These are phyloP conservation scores for Melanostigma gelatinosum DNA, from an alignment of 2,113 vertebrate genomes.

Conservation along the genomic window DNA sequence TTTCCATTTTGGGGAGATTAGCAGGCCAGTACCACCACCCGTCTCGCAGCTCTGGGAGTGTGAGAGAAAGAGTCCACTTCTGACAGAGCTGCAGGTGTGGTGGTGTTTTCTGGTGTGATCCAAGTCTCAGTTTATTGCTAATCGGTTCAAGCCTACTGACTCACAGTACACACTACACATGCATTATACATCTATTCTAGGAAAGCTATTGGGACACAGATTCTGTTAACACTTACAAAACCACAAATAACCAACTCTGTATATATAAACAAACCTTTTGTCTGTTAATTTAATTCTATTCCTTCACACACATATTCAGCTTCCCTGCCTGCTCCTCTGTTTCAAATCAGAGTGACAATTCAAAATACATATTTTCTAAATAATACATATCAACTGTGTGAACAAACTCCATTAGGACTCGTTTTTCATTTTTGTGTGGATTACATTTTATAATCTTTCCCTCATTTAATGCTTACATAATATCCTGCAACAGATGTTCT, in stretches of 20 bases:
- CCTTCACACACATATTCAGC: not conserved
- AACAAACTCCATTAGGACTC: conserved; percentile 9
- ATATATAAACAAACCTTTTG: not conserved
- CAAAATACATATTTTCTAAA: not conserved
- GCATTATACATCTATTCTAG: not conserved
- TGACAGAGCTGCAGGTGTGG: too few species aligned
- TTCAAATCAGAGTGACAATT: not conserved
- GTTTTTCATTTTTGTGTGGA: conserved; percentile 46
- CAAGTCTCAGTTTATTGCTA: too few species aligned
- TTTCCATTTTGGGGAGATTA: too few species aligned
- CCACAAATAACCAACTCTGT: not conserved
- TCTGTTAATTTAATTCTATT: not conserved
- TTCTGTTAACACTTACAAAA: not conserved
- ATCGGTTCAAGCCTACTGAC: not conserved
- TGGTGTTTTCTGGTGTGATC: too few species aligned
- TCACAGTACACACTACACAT: not conserved
- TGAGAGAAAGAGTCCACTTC: too few species aligned
- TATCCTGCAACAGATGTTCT: conserved; percentile 59
- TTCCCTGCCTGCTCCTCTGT: not conserved
- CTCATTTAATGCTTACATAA: conserved; percentile 53
- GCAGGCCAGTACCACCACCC: too few species aligned
- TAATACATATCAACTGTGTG: not conserved
- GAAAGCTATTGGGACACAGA: not conserved
- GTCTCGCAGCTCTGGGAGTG: too few species aligned
- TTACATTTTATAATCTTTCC: conserved; percentile 52